Base-by-base conservation (phyloP, 2,888 invertebrate genomes). In the Odontothrips loti region DNA sequence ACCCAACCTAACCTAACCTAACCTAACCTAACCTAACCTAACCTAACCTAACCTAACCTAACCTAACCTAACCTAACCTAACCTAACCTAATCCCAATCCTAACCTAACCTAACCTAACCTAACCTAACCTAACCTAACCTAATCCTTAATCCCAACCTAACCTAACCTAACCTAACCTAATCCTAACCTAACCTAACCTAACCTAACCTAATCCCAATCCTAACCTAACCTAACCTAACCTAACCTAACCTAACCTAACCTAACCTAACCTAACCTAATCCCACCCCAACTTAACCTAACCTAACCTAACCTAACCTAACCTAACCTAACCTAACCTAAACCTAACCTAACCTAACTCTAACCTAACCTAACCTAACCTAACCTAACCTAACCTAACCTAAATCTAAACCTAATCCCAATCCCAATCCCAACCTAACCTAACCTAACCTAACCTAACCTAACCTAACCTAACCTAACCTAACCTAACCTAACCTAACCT, bases 311-410 rank as follows among this genome's bases (percentile, higher is more conserved):
- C 48, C 48, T 48, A 48, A 48, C 48, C 48, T 48, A 48, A 48
- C 48, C 48, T 48, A 58, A 58, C 58, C 58, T 20, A 10, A 58
- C 15, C 15, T 58, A 10, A 58, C 58, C 58, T 58, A 10, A 58
- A 58, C 58, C 58, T 58, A 58, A 58, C 58, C 58, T 58, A 58
- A 58, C n/a, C n/a, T n/a, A n/a, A n/a, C n/a, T n/a, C n/a, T n/a
- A n/a, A n/a, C n/a, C n/a, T n/a, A n/a, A n/a, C 58, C 58, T 20
- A 58, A 58, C 58, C 58, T 58, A 58, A 58, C 58, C 58, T 58
- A 58, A 58, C 58, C 58, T 58, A 58, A 58, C 58, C 58, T 58
- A 58, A 58, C 58, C 58, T 58, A 58, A 58, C 58, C 58, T 58
- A 58, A 58, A 58, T 15, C 58, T 20, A 6, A 58, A 58, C 58